Evolutionary conservation across 2,113 vertebrate species (phyloP).

Genomic region (Bos javanicus): DNA sequence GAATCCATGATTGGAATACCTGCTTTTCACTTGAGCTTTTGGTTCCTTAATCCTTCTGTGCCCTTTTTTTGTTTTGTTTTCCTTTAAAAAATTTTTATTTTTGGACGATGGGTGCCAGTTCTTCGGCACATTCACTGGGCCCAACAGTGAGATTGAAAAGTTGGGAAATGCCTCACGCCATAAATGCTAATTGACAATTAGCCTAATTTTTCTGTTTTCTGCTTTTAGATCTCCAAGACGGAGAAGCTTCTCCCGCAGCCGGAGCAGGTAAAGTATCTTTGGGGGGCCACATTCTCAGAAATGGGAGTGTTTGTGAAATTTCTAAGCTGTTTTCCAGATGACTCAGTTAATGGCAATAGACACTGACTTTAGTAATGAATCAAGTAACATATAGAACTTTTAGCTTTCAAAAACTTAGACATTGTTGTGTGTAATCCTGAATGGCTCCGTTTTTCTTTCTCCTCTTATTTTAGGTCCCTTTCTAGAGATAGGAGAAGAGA

Average conservation of each 20-base stretch:
- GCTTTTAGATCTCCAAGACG: conserved; percentile 95
- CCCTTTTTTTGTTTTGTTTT: conserved; percentile 64
- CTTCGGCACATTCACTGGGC: conserved; percentile 86
- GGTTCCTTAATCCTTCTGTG: conserved; percentile 85
- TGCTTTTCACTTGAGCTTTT: conserved; percentile 85
- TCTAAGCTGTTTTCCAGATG: neutral
- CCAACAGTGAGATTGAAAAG: conserved; percentile 87
- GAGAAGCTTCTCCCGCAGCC: conserved; percentile 97
- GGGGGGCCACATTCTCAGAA: neutral
- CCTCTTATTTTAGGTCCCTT: conserved; percentile 85
- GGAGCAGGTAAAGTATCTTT: conserved; percentile 89
- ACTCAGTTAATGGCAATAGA: neutral
- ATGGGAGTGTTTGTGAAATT: neutral
- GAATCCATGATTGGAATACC: conserved; percentile 83
- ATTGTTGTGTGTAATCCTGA: neutral
- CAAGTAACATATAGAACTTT: neutral
- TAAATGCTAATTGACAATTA: conserved; percentile 69
- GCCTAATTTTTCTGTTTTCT: conserved; percentile 80
- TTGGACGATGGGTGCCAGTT: conserved; percentile 87
- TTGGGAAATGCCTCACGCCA: conserved; percentile 85
- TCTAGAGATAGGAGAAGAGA: conserved; percentile 96
- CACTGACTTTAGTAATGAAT: neutral
- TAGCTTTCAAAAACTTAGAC: neutral
- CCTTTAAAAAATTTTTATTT: conserved; percentile 34
- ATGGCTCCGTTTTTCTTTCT: neutral